Percentiles rank a stretch among this genome's conserved stretches.
phyloP scores from a whole-genome alignment of 2,888 invertebrate species.

The Acleris laterana region DNA sequence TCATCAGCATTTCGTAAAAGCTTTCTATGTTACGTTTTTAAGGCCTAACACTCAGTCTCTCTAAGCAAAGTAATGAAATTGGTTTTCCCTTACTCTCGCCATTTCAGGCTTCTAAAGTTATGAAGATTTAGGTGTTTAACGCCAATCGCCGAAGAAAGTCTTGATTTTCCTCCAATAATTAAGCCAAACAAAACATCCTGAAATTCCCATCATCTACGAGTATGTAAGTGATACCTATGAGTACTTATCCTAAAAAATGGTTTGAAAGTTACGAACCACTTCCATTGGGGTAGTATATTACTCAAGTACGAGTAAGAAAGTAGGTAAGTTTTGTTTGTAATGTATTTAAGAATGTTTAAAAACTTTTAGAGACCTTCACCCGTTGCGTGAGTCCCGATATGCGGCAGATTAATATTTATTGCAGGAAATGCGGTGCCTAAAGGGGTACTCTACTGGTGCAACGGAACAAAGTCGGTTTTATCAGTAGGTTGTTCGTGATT shows the following conservation, averaged over 20 bases:
- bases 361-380: constrained; percentile 5
- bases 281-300: no score
- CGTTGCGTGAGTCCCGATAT: constrained; percentile 27
- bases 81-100: background rate
- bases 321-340: no score
- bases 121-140: no score
- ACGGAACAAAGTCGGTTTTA: constrained; percentile 2
- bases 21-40: constrained; percentile 1
- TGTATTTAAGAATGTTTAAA: no score
- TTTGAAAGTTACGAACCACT: no score
- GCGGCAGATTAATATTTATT: constrained; percentile 33
- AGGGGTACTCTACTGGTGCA: constrained; percentile 5
- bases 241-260: no score
- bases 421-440: constrained; percentile 23
- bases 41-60: background rate
- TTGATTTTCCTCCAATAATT: no score
- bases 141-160: no score
- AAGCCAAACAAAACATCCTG: no score
- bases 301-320: no score
- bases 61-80: background rate
- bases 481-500: background rate
- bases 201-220: no score
- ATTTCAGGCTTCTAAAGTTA: background rate
- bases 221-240: no score
- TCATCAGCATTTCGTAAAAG: background rate